Conservation (phyloP, 2,888 invertebrate genomes). For the Plagiodera versicolora region DNA sequence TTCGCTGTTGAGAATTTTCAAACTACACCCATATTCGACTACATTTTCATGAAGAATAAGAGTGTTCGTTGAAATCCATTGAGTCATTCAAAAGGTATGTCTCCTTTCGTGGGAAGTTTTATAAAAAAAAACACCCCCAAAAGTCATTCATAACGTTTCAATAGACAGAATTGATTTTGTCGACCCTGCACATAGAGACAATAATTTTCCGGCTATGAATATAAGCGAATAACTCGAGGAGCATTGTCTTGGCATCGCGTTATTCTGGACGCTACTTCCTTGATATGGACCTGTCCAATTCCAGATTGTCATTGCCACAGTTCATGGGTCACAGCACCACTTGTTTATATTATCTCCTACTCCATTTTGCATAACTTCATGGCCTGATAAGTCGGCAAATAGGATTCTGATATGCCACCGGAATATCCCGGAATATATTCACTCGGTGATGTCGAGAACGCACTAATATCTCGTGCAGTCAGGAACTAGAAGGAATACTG, state of each 20-base stretch:
- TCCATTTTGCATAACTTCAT: neutral
- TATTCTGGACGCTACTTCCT: neutral
- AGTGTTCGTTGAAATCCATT: too few species aligned
- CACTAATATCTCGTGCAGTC: neutral
- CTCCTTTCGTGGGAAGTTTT: too few species aligned
- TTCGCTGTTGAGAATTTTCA: too few species aligned
- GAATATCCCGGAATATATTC: neutral
- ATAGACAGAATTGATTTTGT: too few species aligned
- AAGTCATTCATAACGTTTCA: too few species aligned
- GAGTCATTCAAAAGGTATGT: too few species aligned
- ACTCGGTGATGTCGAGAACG: neutral
- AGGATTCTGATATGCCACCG: neutral
- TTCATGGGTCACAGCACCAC: neutral
- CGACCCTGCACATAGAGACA: neutral
- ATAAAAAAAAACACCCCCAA: too few species aligned
- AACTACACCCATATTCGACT: too few species aligned
- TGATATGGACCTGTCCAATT: neutral
- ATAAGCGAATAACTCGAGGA: neutral
- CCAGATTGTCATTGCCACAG: neutral
- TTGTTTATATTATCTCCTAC: neutral
- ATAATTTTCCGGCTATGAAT: neutral
- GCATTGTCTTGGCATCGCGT: neutral
- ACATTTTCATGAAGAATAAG: too few species aligned
- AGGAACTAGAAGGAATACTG: neutral
- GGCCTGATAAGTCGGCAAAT: neutral